Conservation (phyloP, 2,888 invertebrate genomes). For the Ophion slaviceki region DNA sequence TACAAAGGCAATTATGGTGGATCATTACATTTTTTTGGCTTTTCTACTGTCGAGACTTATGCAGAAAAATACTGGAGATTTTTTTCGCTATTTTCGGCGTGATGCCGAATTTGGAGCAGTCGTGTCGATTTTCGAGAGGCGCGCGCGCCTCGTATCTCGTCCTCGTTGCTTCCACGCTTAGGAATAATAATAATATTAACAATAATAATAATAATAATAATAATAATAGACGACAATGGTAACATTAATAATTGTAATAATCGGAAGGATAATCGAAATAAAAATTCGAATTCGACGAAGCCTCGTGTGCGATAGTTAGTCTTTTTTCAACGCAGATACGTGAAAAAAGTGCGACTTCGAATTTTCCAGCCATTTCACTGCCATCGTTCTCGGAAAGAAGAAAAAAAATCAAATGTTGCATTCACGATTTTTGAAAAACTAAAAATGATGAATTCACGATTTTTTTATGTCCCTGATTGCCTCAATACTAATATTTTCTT, state of each 20-base stretch:
- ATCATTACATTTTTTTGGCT: background rate
- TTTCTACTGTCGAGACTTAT: too few species aligned
- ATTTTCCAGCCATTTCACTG: background rate
- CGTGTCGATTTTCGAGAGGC: background rate
- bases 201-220: background rate
- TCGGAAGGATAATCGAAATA: background rate
- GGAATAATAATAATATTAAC: background rate
- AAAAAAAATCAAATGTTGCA: too few species aligned
- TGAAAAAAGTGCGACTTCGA: background rate
- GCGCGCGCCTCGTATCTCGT: background rate
- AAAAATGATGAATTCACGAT: too few species aligned
- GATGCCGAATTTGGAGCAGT: background rate
- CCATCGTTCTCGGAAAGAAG: too few species aligned
- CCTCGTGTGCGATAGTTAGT: background rate
- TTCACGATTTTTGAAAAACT: too few species aligned
- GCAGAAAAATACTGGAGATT: background rate
- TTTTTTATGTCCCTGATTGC: too few species aligned
- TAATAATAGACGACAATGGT: background rate
- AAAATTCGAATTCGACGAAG: background rate
- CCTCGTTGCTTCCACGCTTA: conserved; percentile 25
- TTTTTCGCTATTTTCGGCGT: conserved; percentile 11
- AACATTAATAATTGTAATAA: background rate
- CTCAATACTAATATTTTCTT: too few species aligned
- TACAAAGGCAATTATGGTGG: too few species aligned
- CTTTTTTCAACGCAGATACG: background rate